Percentiles rank a stretch among this genome's conserved stretches.
Evolutionary conservation across 1,140 invertebrate genomes (phyloP).

Genomic region (Rhopalosiphum maidis): DNA sequence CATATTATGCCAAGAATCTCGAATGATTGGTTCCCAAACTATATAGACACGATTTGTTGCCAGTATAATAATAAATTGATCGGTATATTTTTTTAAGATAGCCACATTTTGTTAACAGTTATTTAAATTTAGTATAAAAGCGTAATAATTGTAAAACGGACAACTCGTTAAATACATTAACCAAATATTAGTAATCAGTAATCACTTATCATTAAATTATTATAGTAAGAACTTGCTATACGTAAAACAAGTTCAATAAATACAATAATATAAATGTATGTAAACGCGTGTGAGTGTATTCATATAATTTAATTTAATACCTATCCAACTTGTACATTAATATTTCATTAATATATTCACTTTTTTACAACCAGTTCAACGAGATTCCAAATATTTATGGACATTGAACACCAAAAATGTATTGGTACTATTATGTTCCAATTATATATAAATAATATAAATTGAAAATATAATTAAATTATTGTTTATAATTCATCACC

Average conservation of each 20-base stretch:
- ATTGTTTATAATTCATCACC: neutral
- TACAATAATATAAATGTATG: neutral
- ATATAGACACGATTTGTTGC: neutral
- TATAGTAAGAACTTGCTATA: neutral
- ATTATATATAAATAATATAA: neutral
- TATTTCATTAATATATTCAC: neutral
- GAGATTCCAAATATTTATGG: neutral
- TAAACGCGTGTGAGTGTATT: neutral
- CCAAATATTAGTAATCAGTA: neutral
- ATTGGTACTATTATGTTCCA: neutral
- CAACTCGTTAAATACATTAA: neutral
- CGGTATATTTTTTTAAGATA: neutral
- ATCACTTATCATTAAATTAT: neutral
- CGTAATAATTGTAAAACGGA: neutral
- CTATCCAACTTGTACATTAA: neutral
- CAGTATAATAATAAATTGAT: neutral
- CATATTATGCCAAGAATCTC: neutral
- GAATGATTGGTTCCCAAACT: conserved; percentile 24
- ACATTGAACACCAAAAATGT: neutral
- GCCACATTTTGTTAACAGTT: neutral
- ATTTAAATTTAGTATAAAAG: neutral
- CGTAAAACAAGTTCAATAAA: neutral
- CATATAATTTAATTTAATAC: neutral
- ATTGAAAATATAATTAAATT: neutral
- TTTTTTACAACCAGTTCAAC: neutral